These are phyloP conservation scores for Pammene aurita DNA, from an alignment of 2,888 invertebrate species.

Conservation along the genomic window DNA sequence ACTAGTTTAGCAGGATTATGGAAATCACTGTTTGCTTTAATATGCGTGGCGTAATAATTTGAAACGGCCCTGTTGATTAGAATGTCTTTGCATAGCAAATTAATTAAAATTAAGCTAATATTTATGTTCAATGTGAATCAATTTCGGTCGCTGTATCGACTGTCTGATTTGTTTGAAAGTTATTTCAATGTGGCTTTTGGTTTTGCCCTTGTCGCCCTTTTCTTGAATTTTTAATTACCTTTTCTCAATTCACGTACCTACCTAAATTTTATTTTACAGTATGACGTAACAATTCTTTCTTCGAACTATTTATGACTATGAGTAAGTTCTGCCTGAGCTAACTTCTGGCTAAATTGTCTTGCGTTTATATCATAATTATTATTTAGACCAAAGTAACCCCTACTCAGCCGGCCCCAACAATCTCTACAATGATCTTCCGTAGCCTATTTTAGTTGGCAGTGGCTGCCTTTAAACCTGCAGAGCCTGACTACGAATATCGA, in stretches of 20 bases:
- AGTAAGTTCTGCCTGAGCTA: no score
- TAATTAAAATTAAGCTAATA: slow-evolving; percentile 38
- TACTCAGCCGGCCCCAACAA: no score
- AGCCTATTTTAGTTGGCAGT: no score
- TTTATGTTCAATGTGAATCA: slow-evolving; percentile 18
- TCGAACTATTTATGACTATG: no score
- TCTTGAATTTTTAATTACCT: background rate
- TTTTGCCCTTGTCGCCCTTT: slow-evolving; percentile 6
- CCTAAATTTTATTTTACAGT: no score
- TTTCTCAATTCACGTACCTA: background rate
- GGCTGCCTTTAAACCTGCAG: no score
- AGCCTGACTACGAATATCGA: no score
- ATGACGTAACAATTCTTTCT: no score
- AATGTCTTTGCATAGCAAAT: slow-evolving; percentile 35
- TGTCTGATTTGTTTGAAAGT: slow-evolving; percentile 31
- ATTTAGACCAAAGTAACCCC: no score
- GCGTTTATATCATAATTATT: no score
- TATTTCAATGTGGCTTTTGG: slow-evolving; percentile 9
- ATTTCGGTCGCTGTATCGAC: slow-evolving; percentile 6
- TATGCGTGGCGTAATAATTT: slow-evolving; percentile 37
- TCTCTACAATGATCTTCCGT: no score
- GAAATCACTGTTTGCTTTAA: slow-evolving; percentile 37
- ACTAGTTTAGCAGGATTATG: slow-evolving; percentile 36
- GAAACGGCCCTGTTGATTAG: slow-evolving; percentile 33
- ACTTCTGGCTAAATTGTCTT: no score